phyloP scores from a whole-genome alignment of 2,888 invertebrate genomes.

The Temnothorax rugatulus region DNA sequence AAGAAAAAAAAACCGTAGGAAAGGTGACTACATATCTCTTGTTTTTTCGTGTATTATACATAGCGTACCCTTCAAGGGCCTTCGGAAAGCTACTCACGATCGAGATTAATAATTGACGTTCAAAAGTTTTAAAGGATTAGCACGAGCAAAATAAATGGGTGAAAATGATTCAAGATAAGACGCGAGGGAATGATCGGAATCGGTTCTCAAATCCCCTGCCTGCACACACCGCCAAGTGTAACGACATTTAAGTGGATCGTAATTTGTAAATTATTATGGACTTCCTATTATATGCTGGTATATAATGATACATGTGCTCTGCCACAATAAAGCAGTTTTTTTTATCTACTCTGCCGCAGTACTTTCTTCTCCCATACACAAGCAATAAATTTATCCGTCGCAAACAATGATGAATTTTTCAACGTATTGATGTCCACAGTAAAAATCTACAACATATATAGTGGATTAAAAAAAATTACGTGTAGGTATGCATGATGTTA shows the following conservation, averaged over 20 bases:
- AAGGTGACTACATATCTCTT: constrained; percentile 79
- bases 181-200: constrained; percentile 70
- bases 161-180: constrained; percentile 57
- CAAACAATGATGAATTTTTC: neutral
- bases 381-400: neutral
- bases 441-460: too few species aligned
- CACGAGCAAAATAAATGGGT: constrained; percentile 53
- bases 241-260: constrained; percentile 82
- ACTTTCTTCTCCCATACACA: constrained; percentile 42
- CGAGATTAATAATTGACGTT: constrained; percentile 61
- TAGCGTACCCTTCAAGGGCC: constrained; percentile 66
- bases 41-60: constrained; percentile 77
- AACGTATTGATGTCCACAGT: neutral
- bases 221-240: constrained; percentile 80
- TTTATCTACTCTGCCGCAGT: constrained; percentile 76
- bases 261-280: constrained; percentile 85
- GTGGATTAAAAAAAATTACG: too few species aligned
- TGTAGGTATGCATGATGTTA: too few species aligned
- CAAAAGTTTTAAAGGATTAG: constrained; percentile 53
- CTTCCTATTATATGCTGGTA: constrained; percentile 85
- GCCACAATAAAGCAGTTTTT: constrained; percentile 86
- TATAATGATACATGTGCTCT: constrained; percentile 85
- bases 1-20: constrained; percentile 53
- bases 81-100: constrained; percentile 63
- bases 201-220: constrained; percentile 75